Base-by-base conservation (phyloP, 2,113 vertebrate species). In the Meriones unguiculatus region DNA sequence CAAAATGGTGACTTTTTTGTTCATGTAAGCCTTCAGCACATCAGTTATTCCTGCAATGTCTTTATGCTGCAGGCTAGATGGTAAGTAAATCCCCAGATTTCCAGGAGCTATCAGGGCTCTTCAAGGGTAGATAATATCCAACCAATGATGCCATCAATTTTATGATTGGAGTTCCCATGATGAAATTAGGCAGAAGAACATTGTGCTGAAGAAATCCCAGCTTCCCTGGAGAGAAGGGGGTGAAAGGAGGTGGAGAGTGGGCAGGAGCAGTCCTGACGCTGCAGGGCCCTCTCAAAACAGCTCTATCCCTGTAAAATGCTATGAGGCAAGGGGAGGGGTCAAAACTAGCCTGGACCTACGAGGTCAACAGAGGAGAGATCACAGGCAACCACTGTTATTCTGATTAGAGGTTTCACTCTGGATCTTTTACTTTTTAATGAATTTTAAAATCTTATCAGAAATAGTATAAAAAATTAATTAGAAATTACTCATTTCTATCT, bases 151-250 rank as follows among this genome's bases (percentile, higher is more conserved):
- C 38, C 57, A 72, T 38, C 90, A 13, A 86, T 54, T 92, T 38
- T 87, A 3, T 50, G 88, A 72, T 88, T 92, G 70, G 41, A 95
- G 90, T 88, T 88, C 14, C 2, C 24, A 59, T 41, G 93, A 54
- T 52, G 75, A 95, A 92, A 80, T 92, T 93, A 92, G 67, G 57
- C 57, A 87, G 87, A 92, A 70, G 15, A 76, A 24, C 46, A 67
- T 2, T 81, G 67, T 46, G 65, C 18, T 30, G 54, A 90, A 32
- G 41, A 93, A 76, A 2, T 70, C 84, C 17, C 46, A 67, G 7
- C 59, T 92, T 93, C 80, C 70, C 75, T 95, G 70, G 72, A 35
- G 95, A 97, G 25, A 91, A 95, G 35, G 76, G 41, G 65, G 41
- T 62, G 4, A 52, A 52, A 57, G 17, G 13, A 59, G 5, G 15